phyloP scores from a whole-genome alignment of 2,888 invertebrate genomes.

The Punctoribates punctum region DNA sequence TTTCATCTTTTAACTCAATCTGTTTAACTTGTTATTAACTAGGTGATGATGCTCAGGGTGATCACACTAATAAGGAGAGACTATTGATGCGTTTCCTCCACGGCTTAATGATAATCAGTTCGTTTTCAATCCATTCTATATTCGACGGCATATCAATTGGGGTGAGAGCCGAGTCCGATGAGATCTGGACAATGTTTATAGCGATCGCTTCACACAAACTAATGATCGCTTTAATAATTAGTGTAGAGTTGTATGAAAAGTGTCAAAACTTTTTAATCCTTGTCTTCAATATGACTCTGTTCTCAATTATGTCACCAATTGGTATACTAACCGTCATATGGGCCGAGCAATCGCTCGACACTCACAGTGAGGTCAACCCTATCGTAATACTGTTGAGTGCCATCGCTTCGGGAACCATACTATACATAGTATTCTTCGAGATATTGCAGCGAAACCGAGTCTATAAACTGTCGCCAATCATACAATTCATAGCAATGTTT shows the following conservation, averaged over 20 bases:
- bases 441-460: constrained; percentile 35
- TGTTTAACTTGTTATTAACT: no score
- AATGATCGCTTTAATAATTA: constrained; percentile 41
- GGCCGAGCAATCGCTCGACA: neutral
- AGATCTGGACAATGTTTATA: constrained; percentile 43
- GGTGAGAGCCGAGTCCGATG: neutral
- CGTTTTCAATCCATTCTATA: constrained; percentile 41
- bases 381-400: constrained; percentile 42
- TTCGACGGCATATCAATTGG: constrained; percentile 44
- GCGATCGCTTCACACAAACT: constrained; percentile 42
- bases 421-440: constrained; percentile 45
- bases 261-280: constrained; percentile 1
- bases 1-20: neutral
- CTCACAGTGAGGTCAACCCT: constrained; percentile 5
- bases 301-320: constrained; percentile 20
- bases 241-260: constrained; percentile 38
- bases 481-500: constrained; percentile 36
- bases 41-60: neutral
- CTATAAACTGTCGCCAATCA: constrained; percentile 2
- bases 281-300: constrained; percentile 19
- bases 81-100: constrained; percentile 23
- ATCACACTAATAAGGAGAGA: no score
- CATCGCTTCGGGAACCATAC: constrained; percentile 42
- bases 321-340: constrained; percentile 15
- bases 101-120: constrained; percentile 35